Evolutionary conservation across 2,888 invertebrate species (phyloP).

Genomic region (Dasysyrphus tricinctus): DNA sequence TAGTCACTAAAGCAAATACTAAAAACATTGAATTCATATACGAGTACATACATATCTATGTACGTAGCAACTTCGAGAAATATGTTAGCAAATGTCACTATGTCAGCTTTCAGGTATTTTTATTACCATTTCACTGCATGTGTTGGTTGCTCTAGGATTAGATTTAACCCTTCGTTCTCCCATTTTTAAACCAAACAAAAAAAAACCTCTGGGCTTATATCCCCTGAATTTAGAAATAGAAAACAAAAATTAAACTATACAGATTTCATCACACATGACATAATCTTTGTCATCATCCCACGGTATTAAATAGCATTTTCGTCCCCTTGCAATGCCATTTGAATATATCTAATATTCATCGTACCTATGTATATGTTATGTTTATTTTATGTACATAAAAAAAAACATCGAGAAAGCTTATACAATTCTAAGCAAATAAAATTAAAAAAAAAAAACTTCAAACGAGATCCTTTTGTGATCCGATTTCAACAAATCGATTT

Average conservation of each 20-base stretch:
- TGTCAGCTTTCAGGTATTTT: no score
- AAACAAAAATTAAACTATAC: neutral
- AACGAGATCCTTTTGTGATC: constrained; percentile 66
- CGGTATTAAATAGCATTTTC: constrained; percentile 17
- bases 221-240: neutral
- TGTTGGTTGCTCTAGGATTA: neutral
- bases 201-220: neutral
- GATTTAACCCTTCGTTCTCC: neutral
- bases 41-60: no score
- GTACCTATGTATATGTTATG: neutral
- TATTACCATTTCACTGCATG: no score
- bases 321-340: neutral
- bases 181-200: neutral
- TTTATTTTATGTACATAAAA: neutral
- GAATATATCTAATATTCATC: neutral
- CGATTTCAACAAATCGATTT: constrained; percentile 71
- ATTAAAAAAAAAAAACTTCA: constrained; percentile 30
- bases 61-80: no score
- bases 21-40: no score
- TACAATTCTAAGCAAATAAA: constrained; percentile 66
- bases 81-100: no score
- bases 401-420: constrained; percentile 16
- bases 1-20: no score
- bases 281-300: constrained; percentile 54
- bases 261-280: constrained; percentile 11